Conservation (phyloP, 2,113 vertebrate genomes). For the Rhinopomastus cyanomelas region DNA sequence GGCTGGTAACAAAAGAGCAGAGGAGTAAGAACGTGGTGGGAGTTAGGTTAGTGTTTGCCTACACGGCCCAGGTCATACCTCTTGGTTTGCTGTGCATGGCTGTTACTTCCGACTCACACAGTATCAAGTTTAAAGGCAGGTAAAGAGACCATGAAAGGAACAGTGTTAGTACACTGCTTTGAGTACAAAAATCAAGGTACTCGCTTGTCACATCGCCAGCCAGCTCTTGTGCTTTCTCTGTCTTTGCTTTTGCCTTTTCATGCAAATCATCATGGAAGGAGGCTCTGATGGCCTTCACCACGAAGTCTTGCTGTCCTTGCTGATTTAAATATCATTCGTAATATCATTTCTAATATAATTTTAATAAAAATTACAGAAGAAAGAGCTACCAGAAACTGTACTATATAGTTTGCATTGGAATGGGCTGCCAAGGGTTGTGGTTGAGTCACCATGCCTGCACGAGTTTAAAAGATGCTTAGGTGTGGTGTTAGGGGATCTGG, state of each 20-base stretch:
- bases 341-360: not conserved
- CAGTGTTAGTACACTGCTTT: not conserved
- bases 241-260: not conserved
- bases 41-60: not conserved
- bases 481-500: no score
- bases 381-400: not conserved
- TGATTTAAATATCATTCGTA: not conserved
- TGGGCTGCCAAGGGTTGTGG: no score
- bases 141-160: not conserved
- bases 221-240: not conserved
- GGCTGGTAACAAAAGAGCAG: not conserved
- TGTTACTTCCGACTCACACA: not conserved
- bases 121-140: constrained; percentile 31
- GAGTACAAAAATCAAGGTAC: not conserved
- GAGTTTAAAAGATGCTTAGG: no score
- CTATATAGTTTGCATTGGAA: no score
- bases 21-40: not conserved
- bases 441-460: no score
- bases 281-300: not conserved
- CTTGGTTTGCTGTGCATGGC: not conserved
- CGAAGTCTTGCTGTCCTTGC: not conserved
- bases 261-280: not conserved
- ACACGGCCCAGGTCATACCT: not conserved
- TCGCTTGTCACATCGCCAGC: not conserved
- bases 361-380: not conserved